These are phyloP conservation scores for Drosophila melanica DNA, from an alignment of 1,140 invertebrate species.

Conservation along the genomic window DNA sequence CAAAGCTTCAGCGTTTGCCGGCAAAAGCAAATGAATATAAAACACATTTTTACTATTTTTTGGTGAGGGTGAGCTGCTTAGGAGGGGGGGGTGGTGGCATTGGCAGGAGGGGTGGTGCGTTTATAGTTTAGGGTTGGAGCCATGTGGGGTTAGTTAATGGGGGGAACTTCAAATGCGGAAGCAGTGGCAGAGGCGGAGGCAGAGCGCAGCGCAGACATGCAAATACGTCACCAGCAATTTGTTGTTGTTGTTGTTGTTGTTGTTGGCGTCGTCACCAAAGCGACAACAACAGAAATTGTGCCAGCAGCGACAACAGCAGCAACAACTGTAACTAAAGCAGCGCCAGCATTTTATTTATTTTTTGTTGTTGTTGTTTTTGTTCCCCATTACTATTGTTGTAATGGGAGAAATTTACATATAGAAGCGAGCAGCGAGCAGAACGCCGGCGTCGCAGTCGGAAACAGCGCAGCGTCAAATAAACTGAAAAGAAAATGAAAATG, in stretches of 20 bases:
- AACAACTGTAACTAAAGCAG: conserved; percentile 48
- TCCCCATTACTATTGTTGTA: conserved; percentile 39
- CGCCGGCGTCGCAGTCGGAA: conserved; percentile 34
- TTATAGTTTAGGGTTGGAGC: background rate
- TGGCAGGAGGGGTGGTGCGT: too few species aligned
- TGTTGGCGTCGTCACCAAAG: conserved; percentile 46
- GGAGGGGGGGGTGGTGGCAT: background rate
- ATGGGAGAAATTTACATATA: conserved; percentile 57
- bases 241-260: conserved; percentile 23
- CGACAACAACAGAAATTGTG: conserved; percentile 61
- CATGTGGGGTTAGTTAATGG: conserved; percentile 40
- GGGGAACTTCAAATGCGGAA: conserved; percentile 48
- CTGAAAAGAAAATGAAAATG: conserved; percentile 77
- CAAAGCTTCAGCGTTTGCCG: conserved; percentile 58
- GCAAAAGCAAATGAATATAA: conserved; percentile 74
- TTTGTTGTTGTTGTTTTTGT: background rate
- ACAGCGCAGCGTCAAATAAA: conserved; percentile 61
- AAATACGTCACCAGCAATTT: conserved; percentile 49
- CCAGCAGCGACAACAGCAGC: conserved; percentile 44
- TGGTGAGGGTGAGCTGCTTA: background rate
- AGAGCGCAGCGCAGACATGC: conserved; percentile 43
- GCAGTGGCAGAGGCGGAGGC: conserved; percentile 3
- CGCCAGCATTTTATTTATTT: conserved; percentile 38
- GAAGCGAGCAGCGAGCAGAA: conserved; percentile 11
- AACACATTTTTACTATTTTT: conserved; percentile 54